Evolutionary conservation across 2,888 invertebrate species (phyloP).

Genomic region (Euplagia quadripunctaria): DNA sequence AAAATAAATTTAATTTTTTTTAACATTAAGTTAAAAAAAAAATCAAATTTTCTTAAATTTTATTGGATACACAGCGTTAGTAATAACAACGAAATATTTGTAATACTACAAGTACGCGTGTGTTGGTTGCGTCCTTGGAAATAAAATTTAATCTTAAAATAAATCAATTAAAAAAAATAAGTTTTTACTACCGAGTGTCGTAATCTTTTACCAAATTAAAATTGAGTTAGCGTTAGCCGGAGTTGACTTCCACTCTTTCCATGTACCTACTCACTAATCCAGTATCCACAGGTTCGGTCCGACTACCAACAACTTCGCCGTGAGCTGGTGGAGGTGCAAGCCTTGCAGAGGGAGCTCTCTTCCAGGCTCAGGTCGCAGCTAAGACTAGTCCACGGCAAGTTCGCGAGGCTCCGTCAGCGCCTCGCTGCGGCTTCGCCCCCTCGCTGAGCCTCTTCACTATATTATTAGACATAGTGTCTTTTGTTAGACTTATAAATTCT

Average conservation of each 20-base stretch:
- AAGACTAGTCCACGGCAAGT: slow-evolving; percentile 91
- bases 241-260: slow-evolving; percentile 33
- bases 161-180: not conserved
- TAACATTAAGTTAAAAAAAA: too few species aligned
- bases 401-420: slow-evolving; percentile 90
- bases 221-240: slow-evolving; percentile 36
- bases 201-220: not conserved
- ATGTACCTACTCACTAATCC: slow-evolving; percentile 7
- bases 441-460: slow-evolving; percentile 52
- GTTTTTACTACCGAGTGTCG: not conserved
- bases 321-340: slow-evolving; percentile 93
- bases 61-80: too few species aligned
- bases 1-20: too few species aligned
- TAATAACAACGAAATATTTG: not conserved
- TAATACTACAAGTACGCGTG: not conserved
- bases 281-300: slow-evolving; percentile 86
- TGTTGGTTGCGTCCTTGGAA: not conserved
- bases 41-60: too few species aligned
- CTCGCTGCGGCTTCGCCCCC: slow-evolving; percentile 86
- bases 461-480: slow-evolving; percentile 13
- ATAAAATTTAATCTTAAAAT: not conserved
- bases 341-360: slow-evolving; percentile 92
- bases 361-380: slow-evolving; percentile 91
- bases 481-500: slow-evolving; percentile 30
- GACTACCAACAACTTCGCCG: slow-evolving; percentile 93